phyloP scores from a whole-genome alignment of 1,140 invertebrate species.

The Anoplophora glabripennis region DNA sequence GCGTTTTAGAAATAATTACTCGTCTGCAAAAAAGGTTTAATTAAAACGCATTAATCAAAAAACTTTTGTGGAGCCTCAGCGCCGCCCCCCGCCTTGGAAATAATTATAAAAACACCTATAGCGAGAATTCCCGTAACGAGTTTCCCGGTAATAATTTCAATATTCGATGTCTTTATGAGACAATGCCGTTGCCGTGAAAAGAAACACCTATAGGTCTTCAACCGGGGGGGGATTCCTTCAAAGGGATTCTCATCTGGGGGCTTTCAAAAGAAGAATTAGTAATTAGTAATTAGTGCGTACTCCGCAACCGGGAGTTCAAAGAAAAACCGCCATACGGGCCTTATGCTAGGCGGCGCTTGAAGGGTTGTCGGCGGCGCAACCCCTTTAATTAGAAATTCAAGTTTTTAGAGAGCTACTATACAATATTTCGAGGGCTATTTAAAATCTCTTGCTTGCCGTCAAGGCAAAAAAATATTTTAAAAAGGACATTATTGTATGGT shows the following conservation, averaged over 20 bases:
- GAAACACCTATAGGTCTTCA: conserved; percentile 11
- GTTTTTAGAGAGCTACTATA: conserved; percentile 6
- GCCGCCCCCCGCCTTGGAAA: too few species aligned
- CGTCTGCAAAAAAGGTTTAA: too few species aligned
- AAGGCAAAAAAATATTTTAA: too few species aligned
- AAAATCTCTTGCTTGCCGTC: too few species aligned
- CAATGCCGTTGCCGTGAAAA: conserved; percentile 15
- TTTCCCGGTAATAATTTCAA: too few species aligned
- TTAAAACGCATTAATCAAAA: too few species aligned
- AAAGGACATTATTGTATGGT: too few species aligned
- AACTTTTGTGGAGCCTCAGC: too few species aligned
- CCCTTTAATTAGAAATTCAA: conserved; percentile 22
- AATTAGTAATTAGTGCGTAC: conserved; percentile 25
- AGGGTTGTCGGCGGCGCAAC: neutral
- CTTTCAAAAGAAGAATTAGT: conserved; percentile 24
- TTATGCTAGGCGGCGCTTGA: conserved; percentile 12
- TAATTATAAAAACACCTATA: too few species aligned
- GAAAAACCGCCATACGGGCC: conserved; percentile 9
- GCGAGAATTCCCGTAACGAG: too few species aligned
- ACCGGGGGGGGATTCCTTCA: conserved; percentile 16
- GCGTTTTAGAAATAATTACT: too few species aligned
- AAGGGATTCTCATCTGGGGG: conserved; percentile 13
- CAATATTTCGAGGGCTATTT: too few species aligned
- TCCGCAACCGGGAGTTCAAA: conserved; percentile 21
- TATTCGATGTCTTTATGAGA: conserved; percentile 3